phyloP scores from a whole-genome alignment of 2,888 invertebrate genomes.

The Sesia bembeciformis region DNA sequence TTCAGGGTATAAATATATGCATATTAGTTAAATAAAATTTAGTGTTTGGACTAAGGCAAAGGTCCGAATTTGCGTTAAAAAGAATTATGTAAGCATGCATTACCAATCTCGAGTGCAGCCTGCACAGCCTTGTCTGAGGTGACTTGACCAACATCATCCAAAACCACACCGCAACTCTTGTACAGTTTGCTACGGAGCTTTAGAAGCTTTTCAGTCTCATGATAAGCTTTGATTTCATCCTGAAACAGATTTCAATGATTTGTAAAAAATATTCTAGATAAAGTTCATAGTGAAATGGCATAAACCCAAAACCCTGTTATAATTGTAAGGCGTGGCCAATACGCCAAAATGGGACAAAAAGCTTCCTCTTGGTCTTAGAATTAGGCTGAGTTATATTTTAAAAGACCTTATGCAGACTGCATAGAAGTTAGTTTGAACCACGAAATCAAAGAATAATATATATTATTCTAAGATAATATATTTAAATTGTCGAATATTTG shows the following conservation, averaged over 20 bases:
- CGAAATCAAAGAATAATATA: too few species aligned
- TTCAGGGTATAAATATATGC: too few species aligned
- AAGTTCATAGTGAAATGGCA: not conserved
- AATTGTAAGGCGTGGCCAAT: not conserved
- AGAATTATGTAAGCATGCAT: not conserved
- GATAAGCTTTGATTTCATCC: conserved; percentile 59
- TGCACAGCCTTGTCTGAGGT: conserved; percentile 49
- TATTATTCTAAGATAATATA: too few species aligned
- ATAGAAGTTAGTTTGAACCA: too few species aligned
- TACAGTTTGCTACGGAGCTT: conserved; percentile 41
- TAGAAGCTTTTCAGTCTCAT: conserved; percentile 39
- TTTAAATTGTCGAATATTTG: too few species aligned
- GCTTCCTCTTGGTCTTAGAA: not conserved
- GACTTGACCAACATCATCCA: conserved; percentile 42
- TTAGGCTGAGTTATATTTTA: too few species aligned
- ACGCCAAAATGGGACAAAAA: not conserved
- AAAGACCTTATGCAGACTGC: too few species aligned
- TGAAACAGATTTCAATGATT: conserved; percentile 18
- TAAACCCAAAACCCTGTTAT: not conserved
- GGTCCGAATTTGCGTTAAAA: too few species aligned
- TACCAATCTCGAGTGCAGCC: conserved; percentile 22
- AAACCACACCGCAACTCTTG: conserved; percentile 47
- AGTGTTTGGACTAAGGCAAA: too few species aligned
- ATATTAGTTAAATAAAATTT: too few species aligned
- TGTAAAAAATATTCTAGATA: not conserved